phyloP scores from a whole-genome alignment of 2,113 vertebrate species.

The Abramis brama region DNA sequence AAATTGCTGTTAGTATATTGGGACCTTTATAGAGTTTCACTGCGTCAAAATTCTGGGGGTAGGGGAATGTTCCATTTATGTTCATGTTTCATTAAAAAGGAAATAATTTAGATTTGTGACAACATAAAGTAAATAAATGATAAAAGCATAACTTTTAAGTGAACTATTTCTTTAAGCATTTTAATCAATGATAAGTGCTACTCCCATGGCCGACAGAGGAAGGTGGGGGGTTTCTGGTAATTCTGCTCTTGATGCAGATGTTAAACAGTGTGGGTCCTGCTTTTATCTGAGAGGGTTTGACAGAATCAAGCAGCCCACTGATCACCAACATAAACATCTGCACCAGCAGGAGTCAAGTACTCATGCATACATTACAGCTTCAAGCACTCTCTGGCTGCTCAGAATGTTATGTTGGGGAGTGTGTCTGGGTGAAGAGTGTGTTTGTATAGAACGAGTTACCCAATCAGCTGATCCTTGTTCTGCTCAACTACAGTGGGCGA shows the following conservation, averaged over 20 bases:
- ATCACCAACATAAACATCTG: conserved; percentile 35
- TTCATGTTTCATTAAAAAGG: background rate
- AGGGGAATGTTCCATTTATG: too few relatives aligned
- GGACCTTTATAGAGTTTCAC: too few relatives aligned
- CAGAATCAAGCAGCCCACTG: conserved; percentile 37
- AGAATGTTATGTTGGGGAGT: background rate
- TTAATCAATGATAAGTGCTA: conserved; percentile 1
- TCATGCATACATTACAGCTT: conserved; percentile 29
- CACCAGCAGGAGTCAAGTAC: conserved; percentile 1
- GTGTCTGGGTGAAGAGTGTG: background rate
- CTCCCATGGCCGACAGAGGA: background rate
- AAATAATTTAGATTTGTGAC: background rate
- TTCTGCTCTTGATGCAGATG: background rate
- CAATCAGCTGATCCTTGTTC: conserved; percentile 90
- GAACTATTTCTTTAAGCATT: background rate
- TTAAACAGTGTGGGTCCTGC: conserved; percentile 26
- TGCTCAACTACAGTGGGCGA: conserved; percentile 94
- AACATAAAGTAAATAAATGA: too few relatives aligned
- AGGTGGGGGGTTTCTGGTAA: background rate
- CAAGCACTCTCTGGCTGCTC: background rate
- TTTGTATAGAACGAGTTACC: conserved; percentile 74
- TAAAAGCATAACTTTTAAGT: too few relatives aligned
- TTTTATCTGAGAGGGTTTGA: background rate
- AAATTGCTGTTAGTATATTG: background rate
- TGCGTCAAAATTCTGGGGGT: too few relatives aligned